phyloP scores from a whole-genome alignment of 2,113 vertebrate genomes.

The Osmerus eperlanus region DNA sequence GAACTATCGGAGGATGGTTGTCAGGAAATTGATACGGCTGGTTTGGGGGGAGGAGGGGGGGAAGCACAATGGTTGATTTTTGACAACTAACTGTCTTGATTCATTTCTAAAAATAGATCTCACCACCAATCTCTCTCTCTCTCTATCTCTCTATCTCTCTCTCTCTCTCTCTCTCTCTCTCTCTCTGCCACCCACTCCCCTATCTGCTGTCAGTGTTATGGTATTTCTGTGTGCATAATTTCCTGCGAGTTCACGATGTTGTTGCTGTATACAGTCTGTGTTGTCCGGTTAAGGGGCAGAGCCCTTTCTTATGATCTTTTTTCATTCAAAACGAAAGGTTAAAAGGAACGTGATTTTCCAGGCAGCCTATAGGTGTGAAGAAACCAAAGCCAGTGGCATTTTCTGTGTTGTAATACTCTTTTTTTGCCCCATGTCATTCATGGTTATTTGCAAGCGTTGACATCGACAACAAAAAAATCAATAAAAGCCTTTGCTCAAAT shows the following conservation, averaged over 20 bases:
- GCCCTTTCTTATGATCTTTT: slow-evolving; percentile 74
- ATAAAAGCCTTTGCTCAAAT: slow-evolving; percentile 71
- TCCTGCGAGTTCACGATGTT: slow-evolving; percentile 77
- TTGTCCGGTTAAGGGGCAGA: slow-evolving; percentile 83
- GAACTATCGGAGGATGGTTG: slow-evolving; percentile 43
- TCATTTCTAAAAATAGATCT: slow-evolving; percentile 20
- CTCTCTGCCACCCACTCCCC: slow-evolving; percentile 67
- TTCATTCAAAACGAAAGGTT: slow-evolving; percentile 63
- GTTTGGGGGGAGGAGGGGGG: slow-evolving; percentile 87
- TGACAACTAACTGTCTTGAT: slow-evolving; percentile 59
- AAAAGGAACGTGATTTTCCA: slow-evolving; percentile 66
- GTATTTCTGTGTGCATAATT: slow-evolving; percentile 73
- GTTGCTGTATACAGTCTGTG: slow-evolving; percentile 87
- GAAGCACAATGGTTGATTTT: slow-evolving; percentile 86
- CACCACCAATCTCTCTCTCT: slow-evolving; percentile 56
- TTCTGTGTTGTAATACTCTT: slow-evolving; percentile 70
- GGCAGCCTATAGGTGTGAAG: slow-evolving; percentile 80
- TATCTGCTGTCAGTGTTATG: slow-evolving; percentile 79
- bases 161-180: slow-evolving; percentile 70
- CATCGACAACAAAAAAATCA: slow-evolving; percentile 16
- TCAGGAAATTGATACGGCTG: slow-evolving; percentile 74
- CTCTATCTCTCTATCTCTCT: slow-evolving; percentile 70
- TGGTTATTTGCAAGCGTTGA: slow-evolving; percentile 68
- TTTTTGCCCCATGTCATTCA: slow-evolving; percentile 67
- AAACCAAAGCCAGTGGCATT: slow-evolving; percentile 75